Evolutionary conservation across 2,888 invertebrate species (phyloP).

Genomic region (Gymnocheta viridis): DNA sequence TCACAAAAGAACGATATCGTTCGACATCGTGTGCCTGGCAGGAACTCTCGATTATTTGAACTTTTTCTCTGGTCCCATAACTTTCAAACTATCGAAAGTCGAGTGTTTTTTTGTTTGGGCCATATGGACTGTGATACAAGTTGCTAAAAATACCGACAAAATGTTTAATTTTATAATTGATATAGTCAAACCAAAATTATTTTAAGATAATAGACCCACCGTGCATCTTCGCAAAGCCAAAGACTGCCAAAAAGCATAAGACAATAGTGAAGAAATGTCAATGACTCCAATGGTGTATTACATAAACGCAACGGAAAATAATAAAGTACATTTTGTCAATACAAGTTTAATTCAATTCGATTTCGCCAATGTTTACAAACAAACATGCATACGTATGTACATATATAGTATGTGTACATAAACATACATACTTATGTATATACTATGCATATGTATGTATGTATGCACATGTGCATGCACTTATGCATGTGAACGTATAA

Average conservation of each 20-base stretch:
- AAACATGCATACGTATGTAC: background rate
- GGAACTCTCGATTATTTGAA: too few species aligned
- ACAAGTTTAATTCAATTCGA: conserved; percentile 24
- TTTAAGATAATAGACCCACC: background rate
- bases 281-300: conserved; percentile 48
- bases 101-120: too few species aligned
- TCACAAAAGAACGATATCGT: too few species aligned
- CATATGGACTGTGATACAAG: too few species aligned
- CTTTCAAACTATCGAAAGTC: too few species aligned
- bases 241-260: background rate
- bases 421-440: background rate
- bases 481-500: background rate
- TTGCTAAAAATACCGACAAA: too few species aligned
- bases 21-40: too few species aligned
- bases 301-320: conserved; percentile 21
- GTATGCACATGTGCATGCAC: background rate
- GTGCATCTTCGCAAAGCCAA: background rate
- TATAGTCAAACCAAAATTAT: too few species aligned
- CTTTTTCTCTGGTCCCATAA: too few species aligned
- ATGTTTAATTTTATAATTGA: too few species aligned
- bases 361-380: conserved; percentile 36
- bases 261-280: conserved; percentile 46
- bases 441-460: background rate
- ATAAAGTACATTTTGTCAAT: conserved; percentile 7
- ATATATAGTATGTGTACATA: background rate